Percentiles rank a stretch among this genome's conserved stretches.
phyloP scores from a whole-genome alignment of 1,140 invertebrate species.

The Diorhabda sublineata region DNA sequence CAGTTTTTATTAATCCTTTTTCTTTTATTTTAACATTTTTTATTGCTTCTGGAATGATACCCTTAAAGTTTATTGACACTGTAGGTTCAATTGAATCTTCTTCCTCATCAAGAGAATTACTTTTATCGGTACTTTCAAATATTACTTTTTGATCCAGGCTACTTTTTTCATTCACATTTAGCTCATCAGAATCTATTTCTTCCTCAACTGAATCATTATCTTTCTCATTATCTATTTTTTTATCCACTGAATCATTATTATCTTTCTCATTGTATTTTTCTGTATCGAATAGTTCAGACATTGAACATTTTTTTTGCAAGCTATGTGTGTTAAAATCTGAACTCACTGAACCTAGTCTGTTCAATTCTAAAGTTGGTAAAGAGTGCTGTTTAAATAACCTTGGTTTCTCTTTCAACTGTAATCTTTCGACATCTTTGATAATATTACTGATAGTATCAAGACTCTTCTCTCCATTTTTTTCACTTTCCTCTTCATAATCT shows the following conservation, averaged over 20 bases:
- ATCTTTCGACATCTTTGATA: constrained; percentile 49
- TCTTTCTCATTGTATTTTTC: constrained; percentile 7
- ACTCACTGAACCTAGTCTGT: constrained; percentile 23
- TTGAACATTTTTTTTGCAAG: not conserved
- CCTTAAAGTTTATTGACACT: constrained; percentile 25
- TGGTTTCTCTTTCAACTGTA: constrained; percentile 25
- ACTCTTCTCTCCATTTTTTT: constrained; percentile 15
- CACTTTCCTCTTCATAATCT: constrained; percentile 30
- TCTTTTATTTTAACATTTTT: constrained; percentile 30
- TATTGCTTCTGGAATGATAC: constrained; percentile 28
- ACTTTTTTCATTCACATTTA: not conserved
- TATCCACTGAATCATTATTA: not conserved
- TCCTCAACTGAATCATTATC: not conserved
- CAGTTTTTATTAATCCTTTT: constrained; percentile 42
- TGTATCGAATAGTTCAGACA: not conserved
- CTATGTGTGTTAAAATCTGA: not conserved
- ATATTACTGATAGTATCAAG: constrained; percentile 51
- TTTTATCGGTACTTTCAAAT: not conserved
- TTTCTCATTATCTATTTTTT: constrained; percentile 1
- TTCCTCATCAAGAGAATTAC: not conserved
- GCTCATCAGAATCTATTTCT: not conserved
- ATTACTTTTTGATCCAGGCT: not conserved
- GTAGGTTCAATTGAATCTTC: not conserved
- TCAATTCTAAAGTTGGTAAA: constrained; percentile 27
- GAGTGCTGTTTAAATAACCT: constrained; percentile 31